A percentile compares a stretch with the other conserved stretches of the same genome.
Conservation (phyloP, 2,113 vertebrate genomes). For the Phainopepla nitens region DNA sequence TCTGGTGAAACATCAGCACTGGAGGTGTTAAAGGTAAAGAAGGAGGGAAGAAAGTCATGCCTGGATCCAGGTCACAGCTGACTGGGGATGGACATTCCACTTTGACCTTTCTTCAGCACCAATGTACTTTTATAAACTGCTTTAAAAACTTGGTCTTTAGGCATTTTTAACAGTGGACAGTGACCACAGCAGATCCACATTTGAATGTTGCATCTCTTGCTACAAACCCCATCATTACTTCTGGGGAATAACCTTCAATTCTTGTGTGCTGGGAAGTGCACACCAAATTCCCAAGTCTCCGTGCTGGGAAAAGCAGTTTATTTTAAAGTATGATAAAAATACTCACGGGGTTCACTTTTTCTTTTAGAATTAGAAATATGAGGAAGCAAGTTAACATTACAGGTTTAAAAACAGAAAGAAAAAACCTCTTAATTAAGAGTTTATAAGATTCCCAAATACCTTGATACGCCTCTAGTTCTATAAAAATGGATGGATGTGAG, state of each 20-base stretch:
- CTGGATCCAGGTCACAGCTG: neutral
- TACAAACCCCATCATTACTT: rapidly evolving
- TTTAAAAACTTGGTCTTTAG: rapidly evolving
- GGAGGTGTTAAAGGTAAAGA: neutral
- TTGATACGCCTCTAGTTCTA: neutral
- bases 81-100: neutral
- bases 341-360: neutral
- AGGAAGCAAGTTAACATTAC: neutral
- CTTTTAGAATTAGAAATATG: neutral
- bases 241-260: neutral
- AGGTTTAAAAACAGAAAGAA: neutral
- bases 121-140: neutral
- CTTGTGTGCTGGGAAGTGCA: neutral
- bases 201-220: neutral
- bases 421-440: neutral
- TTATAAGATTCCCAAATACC: neutral
- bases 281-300: neutral
- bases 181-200: neutral
- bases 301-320: neutral
- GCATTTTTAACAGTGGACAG: neutral
- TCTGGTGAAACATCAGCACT: neutral
- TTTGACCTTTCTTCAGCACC: neutral
- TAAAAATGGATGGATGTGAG: neutral
- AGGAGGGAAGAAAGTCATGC: neutral
- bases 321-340: neutral